Evolutionary conservation across 2,113 vertebrate genomes (phyloP).

Genomic region (Columba janthina): DNA sequence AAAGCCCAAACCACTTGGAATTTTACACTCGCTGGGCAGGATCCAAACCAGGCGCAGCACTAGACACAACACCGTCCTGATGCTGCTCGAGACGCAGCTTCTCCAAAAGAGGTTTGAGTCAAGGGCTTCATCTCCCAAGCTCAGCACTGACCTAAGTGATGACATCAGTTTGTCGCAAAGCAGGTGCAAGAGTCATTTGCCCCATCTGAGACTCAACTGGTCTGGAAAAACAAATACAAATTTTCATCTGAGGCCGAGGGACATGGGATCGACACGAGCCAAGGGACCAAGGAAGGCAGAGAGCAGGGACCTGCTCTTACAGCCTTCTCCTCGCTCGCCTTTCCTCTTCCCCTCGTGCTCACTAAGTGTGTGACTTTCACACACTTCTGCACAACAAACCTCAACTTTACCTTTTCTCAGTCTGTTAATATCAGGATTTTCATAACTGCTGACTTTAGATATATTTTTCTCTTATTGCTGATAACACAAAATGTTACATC

Average conservation of each 20-base stretch:
- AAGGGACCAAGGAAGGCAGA: background rate
- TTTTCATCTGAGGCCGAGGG: background rate
- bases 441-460: background rate
- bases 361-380: background rate
- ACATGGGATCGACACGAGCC: accelerated
- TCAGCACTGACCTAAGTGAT: background rate
- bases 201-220: background rate
- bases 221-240: background rate
- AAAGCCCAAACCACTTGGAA: background rate
- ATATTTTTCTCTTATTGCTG: background rate
- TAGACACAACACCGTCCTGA: background rate
- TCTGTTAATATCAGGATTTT: background rate
- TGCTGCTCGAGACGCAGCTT: slow-evolving; percentile 18
- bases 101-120: slow-evolving; percentile 16
- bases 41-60: slow-evolving; percentile 39
- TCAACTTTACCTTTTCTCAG: background rate
- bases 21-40: background rate
- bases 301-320: background rate
- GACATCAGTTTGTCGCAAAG: background rate
- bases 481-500: background rate
- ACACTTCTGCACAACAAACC: background rate
- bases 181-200: background rate
- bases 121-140: slow-evolving; percentile 5
- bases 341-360: background rate
- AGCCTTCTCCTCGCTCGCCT: background rate